Base-by-base conservation (phyloP, 2,888 invertebrate genomes). In the Acleris literana region DNA sequence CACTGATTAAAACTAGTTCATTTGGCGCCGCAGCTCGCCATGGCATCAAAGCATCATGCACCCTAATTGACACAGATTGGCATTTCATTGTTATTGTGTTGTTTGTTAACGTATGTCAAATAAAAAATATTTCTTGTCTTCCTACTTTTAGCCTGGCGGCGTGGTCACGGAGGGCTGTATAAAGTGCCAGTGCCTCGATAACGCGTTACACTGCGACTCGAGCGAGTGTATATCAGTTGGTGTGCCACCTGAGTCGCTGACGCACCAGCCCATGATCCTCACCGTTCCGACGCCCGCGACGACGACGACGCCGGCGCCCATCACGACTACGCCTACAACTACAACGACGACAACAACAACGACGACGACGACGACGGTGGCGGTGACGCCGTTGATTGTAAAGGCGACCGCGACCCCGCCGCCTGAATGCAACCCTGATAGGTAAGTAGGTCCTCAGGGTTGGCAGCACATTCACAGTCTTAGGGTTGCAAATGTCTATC, bases 161-260 rank as follows among this genome's bases (percentile, higher is more conserved):
- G 93, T 95, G 0, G 82, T 94, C 3, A 75, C 85, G 16, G 94
- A 94, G 1, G 94, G 94, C 0, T 96, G 96, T 77, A 94, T 94
- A 75, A 92, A 94, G 16, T 98, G 97, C 77, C 97, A 97, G 74
- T 98, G 98, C 75, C 89, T 96, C 7, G 94, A 96, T 77, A 97
- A 97, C 85, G 93, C 93, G 22, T 94, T 96, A 68, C 93, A 94
- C 54, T 97, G 97, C 79, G 95, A 95, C 78, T 84, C 92, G 33
- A 89, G 79, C 20, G 82, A 85, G 2, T 95, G 95, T 71, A 74
- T 83, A 7, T 69, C 75, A n/a, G 69, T 81, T n/a, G 48, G 60
- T 5, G 69, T 76, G 1, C 77, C 79, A 0, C 20, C 60, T 0
- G 63, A 70, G 0, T 82, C 82, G 1, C 75, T 82, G 58, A 83